Percentiles rank a stretch among this genome's conserved stretches.
Conservation (phyloP, 1,140 invertebrate genomes). For the Myzus persicae region DNA sequence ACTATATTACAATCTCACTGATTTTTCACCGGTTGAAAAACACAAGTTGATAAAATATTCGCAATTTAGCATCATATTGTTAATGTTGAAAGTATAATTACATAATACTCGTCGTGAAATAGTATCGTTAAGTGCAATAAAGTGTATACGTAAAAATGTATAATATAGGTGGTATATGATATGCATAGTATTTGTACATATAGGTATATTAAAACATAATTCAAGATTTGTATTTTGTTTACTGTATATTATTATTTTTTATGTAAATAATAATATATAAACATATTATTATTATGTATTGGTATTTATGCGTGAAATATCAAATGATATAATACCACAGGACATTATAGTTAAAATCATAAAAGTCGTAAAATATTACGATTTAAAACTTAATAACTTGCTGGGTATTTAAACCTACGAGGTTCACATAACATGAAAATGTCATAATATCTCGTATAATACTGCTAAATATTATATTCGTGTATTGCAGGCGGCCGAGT, state of each 20-base stretch:
- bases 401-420: neutral
- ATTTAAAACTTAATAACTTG: too few relatives aligned
- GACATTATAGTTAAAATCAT: neutral
- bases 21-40: neutral
- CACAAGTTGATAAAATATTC: neutral
- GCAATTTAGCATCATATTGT: neutral
- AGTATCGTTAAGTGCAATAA: neutral
- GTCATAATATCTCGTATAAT: neutral
- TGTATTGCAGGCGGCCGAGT: neutral
- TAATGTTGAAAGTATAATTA: neutral
- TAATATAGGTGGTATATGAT: too few relatives aligned
- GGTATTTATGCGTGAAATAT: neutral
- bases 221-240: neutral
- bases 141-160: too few relatives aligned
- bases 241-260: neutral
- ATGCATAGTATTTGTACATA: neutral
- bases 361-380: neutral
- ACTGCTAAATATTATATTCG: neutral
- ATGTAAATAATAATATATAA: neutral
- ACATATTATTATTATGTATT: neutral
- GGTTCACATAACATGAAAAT: neutral
- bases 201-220: neutral
- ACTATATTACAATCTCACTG: neutral
- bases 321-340: neutral
- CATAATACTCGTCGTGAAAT: neutral